Evolutionary conservation across 1,140 invertebrate species (phyloP).

Genomic region (Drosophila sechellia): DNA sequence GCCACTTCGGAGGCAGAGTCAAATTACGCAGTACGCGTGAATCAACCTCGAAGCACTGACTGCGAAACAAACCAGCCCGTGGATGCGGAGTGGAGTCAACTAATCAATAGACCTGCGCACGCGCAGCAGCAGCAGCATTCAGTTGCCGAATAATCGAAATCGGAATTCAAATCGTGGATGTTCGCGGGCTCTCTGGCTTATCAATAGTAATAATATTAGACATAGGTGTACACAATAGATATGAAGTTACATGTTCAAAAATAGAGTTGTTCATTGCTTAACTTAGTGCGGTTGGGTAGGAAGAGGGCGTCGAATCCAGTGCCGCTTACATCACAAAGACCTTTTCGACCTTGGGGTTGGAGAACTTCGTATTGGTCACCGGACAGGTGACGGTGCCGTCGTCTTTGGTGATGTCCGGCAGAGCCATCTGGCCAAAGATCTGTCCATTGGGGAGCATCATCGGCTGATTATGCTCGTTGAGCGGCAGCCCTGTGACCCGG

Average conservation of each 20-base stretch:
- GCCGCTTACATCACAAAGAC: conserved; percentile 95
- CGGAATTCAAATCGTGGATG: conserved; percentile 61
- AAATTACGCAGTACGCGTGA: conserved; percentile 65
- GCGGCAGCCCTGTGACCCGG: conserved; percentile 94
- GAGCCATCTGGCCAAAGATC: conserved; percentile 97
- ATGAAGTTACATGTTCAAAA: conserved; percentile 61
- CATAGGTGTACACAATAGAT: conserved; percentile 51
- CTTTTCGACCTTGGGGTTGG: conserved; percentile 95
- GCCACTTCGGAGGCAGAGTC: conserved; percentile 56
- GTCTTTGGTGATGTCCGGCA: conserved; percentile 94
- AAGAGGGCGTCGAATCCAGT: conserved; percentile 8
- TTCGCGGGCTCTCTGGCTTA: conserved; percentile 6
- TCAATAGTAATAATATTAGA: conserved; percentile 32
- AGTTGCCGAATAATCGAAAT: conserved; percentile 36
- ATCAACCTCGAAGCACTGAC: conserved; percentile 73
- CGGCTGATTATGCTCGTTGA: conserved; percentile 99
- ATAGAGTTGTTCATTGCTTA: conserved; percentile 64
- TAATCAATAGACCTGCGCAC: conserved; percentile 73
- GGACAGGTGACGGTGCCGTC: conserved; percentile 96
- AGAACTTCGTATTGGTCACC: conserved; percentile 95
- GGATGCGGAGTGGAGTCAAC: conserved; percentile 35
- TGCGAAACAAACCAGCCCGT: conserved; percentile 19
- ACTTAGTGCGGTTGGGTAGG: conserved; percentile 51
- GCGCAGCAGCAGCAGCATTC: conserved; percentile 55
- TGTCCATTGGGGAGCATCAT: conserved; percentile 99